phyloP scores from a whole-genome alignment of 2,113 vertebrate species.

The Microcebus griseorufus region DNA sequence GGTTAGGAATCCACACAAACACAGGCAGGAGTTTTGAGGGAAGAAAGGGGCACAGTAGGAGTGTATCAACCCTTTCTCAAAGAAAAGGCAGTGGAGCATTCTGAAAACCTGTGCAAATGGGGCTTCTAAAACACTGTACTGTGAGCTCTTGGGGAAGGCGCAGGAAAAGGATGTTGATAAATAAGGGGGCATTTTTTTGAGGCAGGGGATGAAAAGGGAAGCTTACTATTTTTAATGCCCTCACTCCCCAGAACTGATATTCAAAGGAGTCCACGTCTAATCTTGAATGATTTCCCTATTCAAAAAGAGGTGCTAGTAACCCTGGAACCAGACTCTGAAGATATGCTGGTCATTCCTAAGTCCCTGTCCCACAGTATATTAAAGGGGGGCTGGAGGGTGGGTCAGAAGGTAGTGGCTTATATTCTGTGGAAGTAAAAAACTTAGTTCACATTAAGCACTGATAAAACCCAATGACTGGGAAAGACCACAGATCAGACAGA shows the following conservation, averaged over 20 bases:
- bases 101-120: slow-evolving; percentile 69
- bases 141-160: slow-evolving; percentile 4
- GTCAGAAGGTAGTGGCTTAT: slow-evolving; percentile 51
- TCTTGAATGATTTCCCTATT: slow-evolving; percentile 50
- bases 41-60: slow-evolving; percentile 78
- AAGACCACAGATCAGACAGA: slow-evolving; percentile 41
- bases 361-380: background rate
- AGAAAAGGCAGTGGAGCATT: slow-evolving; percentile 74
- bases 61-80: slow-evolving; percentile 82
- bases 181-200: slow-evolving; percentile 48
- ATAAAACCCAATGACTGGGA: slow-evolving; percentile 52
- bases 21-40: slow-evolving; percentile 63
- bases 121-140: slow-evolving; percentile 60
- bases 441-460: slow-evolving; percentile 61
- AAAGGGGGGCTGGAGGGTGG: background rate
- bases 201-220: background rate
- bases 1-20: slow-evolving; percentile 74
- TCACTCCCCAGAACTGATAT: slow-evolving; percentile 29
- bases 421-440: slow-evolving; percentile 55
- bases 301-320: slow-evolving; percentile 29
- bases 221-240: slow-evolving; percentile 51
- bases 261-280: slow-evolving; percentile 30
- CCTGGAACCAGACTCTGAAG: slow-evolving; percentile 37
- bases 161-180: slow-evolving; percentile 53
- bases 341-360: slow-evolving; percentile 46